These are phyloP conservation scores for Ictalurus furcatus DNA, from an alignment of 2,113 vertebrate genomes.

Conservation along the genomic window DNA sequence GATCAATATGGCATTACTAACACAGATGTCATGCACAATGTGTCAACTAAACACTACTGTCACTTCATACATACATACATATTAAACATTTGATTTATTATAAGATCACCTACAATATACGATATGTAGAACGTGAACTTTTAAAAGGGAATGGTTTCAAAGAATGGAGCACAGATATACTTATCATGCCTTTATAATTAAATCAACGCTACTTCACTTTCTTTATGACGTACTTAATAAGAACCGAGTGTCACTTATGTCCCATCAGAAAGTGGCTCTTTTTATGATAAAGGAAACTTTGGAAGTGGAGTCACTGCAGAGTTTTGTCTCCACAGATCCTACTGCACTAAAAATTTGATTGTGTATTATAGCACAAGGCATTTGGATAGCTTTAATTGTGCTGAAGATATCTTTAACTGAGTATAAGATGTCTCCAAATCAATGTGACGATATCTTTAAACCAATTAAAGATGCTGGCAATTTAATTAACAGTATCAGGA, in stretches of 20 bases:
- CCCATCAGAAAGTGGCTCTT: conserved; percentile 61
- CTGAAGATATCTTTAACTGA: conserved; percentile 80
- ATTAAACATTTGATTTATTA: background rate
- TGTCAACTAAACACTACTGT: background rate
- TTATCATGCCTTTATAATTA: background rate
- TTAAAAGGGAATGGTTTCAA: background rate
- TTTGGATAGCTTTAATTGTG: conserved; percentile 80
- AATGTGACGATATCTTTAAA: conserved; percentile 77
- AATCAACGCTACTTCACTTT: background rate
- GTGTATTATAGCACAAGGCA: conserved; percentile 69
- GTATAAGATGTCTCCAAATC: conserved; percentile 79
- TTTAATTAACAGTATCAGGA: conserved; percentile 81
- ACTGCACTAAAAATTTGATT: conserved; percentile 67
- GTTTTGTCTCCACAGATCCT: conserved; percentile 67
- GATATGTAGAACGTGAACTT: background rate
- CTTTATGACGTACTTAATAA: conserved; percentile 23
- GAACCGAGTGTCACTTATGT: conserved; percentile 60
- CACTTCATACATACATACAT: background rate
- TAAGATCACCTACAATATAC: background rate
- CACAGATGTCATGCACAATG: conserved; percentile 7
- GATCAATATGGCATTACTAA: conserved; percentile 31
- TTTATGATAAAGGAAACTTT: conserved; percentile 71
- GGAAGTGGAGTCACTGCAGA: conserved; percentile 63
- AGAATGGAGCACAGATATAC: background rate
- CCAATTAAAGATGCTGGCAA: conserved; percentile 80